Conservation (phyloP, 1,140 invertebrate genomes). For the Ostrea denselamellosa region DNA sequence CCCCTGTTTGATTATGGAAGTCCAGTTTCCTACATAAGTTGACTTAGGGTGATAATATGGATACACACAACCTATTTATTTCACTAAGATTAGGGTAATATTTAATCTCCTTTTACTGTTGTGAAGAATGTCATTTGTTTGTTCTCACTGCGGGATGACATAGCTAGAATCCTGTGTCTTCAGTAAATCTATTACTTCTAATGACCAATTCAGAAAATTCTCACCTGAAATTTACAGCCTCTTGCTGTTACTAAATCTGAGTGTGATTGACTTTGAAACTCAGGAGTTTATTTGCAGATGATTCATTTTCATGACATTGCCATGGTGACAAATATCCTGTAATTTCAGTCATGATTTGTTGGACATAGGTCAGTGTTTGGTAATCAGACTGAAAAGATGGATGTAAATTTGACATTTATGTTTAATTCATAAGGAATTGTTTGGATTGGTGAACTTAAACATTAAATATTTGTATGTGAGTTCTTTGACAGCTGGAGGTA, state of each 20-base stretch:
- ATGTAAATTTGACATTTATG: not conserved
- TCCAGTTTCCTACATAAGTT: conserved; percentile 28
- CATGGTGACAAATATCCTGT: conserved; percentile 21
- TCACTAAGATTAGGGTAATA: conserved; percentile 17
- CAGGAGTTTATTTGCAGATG: conserved; percentile 18
- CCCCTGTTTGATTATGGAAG: conserved; percentile 23
- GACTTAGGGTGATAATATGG: conserved; percentile 19
- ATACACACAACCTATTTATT: conserved; percentile 37
- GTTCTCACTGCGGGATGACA: not conserved
- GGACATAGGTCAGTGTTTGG: not conserved
- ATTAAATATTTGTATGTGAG: too few relatives aligned
- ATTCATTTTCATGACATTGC: conserved; percentile 30
- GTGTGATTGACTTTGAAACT: conserved; percentile 14
- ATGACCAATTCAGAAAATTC: conserved; percentile 35
- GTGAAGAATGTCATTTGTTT: conserved; percentile 1
- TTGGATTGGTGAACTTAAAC: too few relatives aligned
- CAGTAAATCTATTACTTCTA: conserved; percentile 6
- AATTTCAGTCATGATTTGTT: conserved; percentile 18
- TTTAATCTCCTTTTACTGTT: conserved; percentile 14
- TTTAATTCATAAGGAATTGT: too few relatives aligned
- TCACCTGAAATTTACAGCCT: conserved; percentile 35
- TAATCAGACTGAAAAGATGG: not conserved
- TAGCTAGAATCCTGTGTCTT: not conserved
- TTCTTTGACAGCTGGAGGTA: too few relatives aligned
- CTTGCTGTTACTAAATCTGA: conserved; percentile 4